Evolutionary conservation across 2,113 vertebrate species (phyloP), one percentile per base, ranked within the genome.

Genomic region (Pogona vitticeps): DNA sequence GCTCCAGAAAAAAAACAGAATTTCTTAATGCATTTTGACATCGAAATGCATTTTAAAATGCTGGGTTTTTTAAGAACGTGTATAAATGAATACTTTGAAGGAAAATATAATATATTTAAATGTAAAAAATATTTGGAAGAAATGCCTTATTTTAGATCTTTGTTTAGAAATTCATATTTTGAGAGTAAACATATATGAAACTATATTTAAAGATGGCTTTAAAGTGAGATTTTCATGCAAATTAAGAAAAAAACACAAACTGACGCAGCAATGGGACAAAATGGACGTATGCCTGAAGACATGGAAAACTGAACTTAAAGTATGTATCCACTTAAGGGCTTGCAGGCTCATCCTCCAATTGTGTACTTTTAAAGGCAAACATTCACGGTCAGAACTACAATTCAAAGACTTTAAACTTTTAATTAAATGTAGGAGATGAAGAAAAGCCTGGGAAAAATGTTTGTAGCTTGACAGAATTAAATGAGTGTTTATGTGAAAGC

Each of bases 381-480:
- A 14, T 26, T 33, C 33, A 42, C 56, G 40, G 33, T 61, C 2
- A 17, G 18, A 83, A 36, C 18, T 10, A 5, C 23, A 42, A 58
- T 59, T 73, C 40, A n/a, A 71, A 84, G 56, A 38, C 46, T 65
- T 46, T 12, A 65, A 84, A 84, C 38, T 46, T 76, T 65, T 84
- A 84, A 76, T 76, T 65, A 76, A 84, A 76, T 58, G 40, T 58
- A n/a, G 76, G 31, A 84, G 46, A 15, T 52, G 46, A 28, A 80
- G 23, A 40, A 82, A 82, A 63, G 58, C 14, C 52, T 33, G 23
- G 38, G 70, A 36, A 42, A 40, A 33, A 42, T 63, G 82, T 46
- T n/a, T 84, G 31, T 58, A 76, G 42, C 33, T 84, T n/a, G 72
- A 76, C 33, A 65, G 58, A 84, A 76, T 84, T 76, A 76, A 76